Evolutionary conservation across 2,888 invertebrate species (phyloP).

Genomic region (Drosophila crucigera): DNA sequence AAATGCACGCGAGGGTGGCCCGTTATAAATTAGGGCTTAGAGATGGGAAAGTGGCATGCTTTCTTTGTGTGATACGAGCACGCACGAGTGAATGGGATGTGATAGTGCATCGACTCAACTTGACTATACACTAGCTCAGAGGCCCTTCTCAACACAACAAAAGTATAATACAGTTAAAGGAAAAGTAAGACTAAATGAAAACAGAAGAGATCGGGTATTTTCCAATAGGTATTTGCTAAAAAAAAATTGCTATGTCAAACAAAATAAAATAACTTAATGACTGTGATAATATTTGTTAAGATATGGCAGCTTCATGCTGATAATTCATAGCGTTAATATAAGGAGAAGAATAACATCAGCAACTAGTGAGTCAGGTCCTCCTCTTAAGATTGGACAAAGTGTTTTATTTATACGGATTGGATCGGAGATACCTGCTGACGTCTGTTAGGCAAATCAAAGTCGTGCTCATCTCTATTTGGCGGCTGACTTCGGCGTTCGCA

Average conservation of each 20-base stretch:
- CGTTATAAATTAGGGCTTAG: neutral
- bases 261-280: neutral
- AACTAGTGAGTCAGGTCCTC: neutral
- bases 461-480: conserved; percentile 3
- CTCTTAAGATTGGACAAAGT: neutral
- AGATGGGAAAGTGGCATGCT: conserved; percentile 4
- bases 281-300: neutral
- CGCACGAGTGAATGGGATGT: neutral
- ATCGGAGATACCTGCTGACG: neutral
- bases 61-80: neutral
- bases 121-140: neutral
- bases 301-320: neutral
- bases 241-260: neutral
- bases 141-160: no score
- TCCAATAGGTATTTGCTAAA: neutral
- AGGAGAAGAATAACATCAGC: neutral
- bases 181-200: neutral
- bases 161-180: neutral
- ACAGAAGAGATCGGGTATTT: neutral
- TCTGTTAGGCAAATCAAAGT: neutral
- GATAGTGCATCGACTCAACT: neutral
- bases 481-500: conserved; percentile 35
- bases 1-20: conserved; percentile 30
- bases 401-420: neutral
- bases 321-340: no score